Evolutionary conservation across 2,888 invertebrate species (phyloP), one percentile per base, ranked within the genome.

Genomic region (Diarsia rubi): DNA sequence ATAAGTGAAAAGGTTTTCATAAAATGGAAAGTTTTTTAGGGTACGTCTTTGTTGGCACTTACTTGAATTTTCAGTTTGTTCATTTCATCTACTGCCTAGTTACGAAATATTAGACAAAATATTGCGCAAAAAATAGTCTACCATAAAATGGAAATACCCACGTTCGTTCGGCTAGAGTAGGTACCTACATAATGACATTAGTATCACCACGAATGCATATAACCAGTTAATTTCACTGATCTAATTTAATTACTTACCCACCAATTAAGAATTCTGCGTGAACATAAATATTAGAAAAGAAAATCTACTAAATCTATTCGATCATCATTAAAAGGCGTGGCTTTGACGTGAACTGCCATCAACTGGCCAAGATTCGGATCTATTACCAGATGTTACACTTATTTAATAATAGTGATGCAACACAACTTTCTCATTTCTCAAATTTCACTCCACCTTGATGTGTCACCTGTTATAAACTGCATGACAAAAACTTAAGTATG

Each of bases 181-280:
- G 24, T 57, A 14, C 14, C 6, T 37, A 37, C 6, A n/a, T n/a
- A n/a, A n/a, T n/a, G n/a, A 5, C 37, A 6, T 16, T 11, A 2
- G 5, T 47, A 37, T n/a, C 49, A 19, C 4, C 19, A 24, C 1
- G 8, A 5, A 57, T 52, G n/a, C n/a, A n/a, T n/a, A n/a, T 71
- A 83, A 74, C 79, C 66, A 64, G 74, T 75, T 75, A 5, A 72
- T 72, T 65, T 69, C 42, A 75, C 60, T 64, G 57, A 67, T 73
- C 73, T 75, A 62, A 73, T 82, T 78, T 62, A 75, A 77, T 73
- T n/a, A 16, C 19, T 3, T 60, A 70, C 27, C 37, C 12, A 69
- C 47, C 57, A 67, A 79, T 78, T 75, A 82, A 62, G 63, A 54
- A 60, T 21, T 12, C n/a, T 42, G 19, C 21, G 27, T 49, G 63